phyloP scores from a whole-genome alignment of 1,140 invertebrate species.

The Aphaenogaster ashmeadi region DNA sequence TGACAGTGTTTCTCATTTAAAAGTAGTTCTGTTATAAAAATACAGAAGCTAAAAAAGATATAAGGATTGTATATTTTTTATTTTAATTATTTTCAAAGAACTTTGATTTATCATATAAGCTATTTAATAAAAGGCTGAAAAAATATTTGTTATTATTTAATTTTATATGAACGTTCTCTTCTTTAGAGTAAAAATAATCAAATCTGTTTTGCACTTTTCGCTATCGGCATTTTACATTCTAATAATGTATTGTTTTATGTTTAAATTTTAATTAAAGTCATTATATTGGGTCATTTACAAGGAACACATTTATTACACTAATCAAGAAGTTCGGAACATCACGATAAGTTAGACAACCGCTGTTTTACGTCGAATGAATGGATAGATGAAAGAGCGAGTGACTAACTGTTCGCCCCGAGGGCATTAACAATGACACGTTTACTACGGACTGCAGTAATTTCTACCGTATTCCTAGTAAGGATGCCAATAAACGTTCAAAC shows the following conservation, averaged over 20 bases:
- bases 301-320: not conserved
- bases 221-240: not conserved
- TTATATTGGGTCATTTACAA: not conserved
- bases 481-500: slow-evolving; percentile 40
- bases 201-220: not conserved
- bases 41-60: not conserved
- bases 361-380: slow-evolving; percentile 54
- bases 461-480: slow-evolving; percentile 46
- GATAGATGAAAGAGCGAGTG: slow-evolving; percentile 49
- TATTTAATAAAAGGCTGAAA: not conserved
- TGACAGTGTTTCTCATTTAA: slow-evolving; percentile 31
- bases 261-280: slow-evolving; percentile 11
- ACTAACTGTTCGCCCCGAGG: slow-evolving; percentile 60
- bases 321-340: not conserved
- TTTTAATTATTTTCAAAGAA: not conserved
- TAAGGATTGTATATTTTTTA: not conserved
- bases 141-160: not conserved
- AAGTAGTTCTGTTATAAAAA: not conserved
- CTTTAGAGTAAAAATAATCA: not conserved
- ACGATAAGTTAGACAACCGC: not conserved
- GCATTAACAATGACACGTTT: slow-evolving; percentile 65
- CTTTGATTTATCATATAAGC: not conserved
- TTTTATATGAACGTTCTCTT: not conserved
- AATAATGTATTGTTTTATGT: not conserved
- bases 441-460: slow-evolving; percentile 13